A percentile compares a stretch with the other conserved stretches of the same genome.
Evolutionary conservation across 2,888 invertebrate genomes (phyloP).

Genomic region (Erynnis tages): DNA sequence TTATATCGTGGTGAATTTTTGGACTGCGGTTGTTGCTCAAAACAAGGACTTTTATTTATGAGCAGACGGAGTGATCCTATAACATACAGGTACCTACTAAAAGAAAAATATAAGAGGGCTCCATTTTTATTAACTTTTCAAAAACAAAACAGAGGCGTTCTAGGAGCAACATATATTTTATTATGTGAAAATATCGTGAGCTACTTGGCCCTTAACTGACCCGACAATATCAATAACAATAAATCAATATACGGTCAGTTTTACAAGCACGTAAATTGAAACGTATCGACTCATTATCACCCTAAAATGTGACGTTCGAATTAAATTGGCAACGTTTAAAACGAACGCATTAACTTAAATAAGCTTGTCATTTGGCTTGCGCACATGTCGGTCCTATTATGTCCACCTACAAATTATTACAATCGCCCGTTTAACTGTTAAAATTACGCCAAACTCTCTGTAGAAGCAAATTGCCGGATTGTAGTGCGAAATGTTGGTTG

Average conservation of each 20-base stretch:
- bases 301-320: constrained; percentile 8
- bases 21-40: no score
- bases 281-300: constrained; percentile 22
- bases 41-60: no score
- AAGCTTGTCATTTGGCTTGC: constrained; percentile 40
- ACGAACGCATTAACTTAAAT: constrained; percentile 40
- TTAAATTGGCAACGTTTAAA: constrained; percentile 32
- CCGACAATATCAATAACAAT: background rate
- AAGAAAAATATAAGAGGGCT: no score
- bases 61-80: no score
- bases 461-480: constrained; percentile 23
- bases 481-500: constrained; percentile 6
- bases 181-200: no score
- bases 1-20: constrained; percentile 1
- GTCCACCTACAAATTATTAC: constrained; percentile 45
- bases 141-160: no score
- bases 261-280: constrained; percentile 16
- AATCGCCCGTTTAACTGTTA: constrained; percentile 43
- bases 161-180: no score
- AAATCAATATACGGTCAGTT: constrained; percentile 11
- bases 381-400: constrained; percentile 43
- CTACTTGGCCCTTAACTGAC: no score
- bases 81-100: no score
- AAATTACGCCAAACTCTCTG: constrained; percentile 38
- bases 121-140: no score